Base-by-base conservation (phyloP, 2,888 invertebrate species). In the Drosophila phalerata region DNA sequence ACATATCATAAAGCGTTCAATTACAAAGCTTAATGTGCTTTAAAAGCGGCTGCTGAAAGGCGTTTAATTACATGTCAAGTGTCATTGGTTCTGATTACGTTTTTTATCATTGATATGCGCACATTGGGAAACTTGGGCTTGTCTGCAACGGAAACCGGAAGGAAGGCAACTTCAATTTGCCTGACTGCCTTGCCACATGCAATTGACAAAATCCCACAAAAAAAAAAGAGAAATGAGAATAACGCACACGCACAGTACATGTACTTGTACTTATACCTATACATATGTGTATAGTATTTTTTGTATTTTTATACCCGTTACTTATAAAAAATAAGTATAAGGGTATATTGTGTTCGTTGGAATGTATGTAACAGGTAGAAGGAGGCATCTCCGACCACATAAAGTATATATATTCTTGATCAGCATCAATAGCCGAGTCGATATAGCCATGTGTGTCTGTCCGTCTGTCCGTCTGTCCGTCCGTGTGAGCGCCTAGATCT, bases 131-230 rank as follows among this genome's bases (percentile, higher is more conserved):
- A 15, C 43, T 52, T 57, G 69, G 61, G 49, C 69, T 47, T 65
- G 52, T 71, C 53, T 43, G 62, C 48, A 56, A 19, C 49, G 81
- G 71, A 70, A 70, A 32, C 66, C 73, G 79, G 81, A 74, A 81
- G 81, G 64, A 77, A 74, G 66, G 22, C 22, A 61, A 48, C 64
- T 72, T 63, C 61, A 73, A 70, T 81, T 73, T 73, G 60, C 58
- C 30, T 53, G 51, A 15, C 34, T 62, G 65, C 11, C 42, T 28
- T 48, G 8, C 22, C 58, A 22, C 66, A 68, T 71, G 79, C 81
- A 81, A 67, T 65, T 71, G 79, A 65, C 74, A 73, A 73, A 74
- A 49, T 42, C 19, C 5, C 43, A 60, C n/a, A 47, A 38, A 13
- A 28, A 22, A 8, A 40, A 38, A 22, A 19, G 22, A 22, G 22